A percentile compares a stretch with the other conserved stretches of the same genome.
These are phyloP conservation scores for Heliocidaris tuberculata DNA, from an alignment of 35 echinoderm and acorn worm genomes.

Conservation along the genomic window DNA sequence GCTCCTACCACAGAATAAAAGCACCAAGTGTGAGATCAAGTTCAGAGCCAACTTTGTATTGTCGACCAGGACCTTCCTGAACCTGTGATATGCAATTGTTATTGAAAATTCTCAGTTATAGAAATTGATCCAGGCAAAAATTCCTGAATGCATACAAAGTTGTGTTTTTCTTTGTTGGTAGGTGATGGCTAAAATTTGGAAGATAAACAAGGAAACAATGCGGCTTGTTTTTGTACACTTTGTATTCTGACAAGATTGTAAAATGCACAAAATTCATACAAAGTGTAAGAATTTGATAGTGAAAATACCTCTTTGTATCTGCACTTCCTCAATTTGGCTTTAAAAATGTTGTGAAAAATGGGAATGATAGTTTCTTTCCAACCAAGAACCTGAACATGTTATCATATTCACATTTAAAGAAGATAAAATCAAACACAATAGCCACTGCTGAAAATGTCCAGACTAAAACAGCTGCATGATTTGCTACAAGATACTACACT, in stretches of 20 bases:
- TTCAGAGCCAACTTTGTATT: not conserved
- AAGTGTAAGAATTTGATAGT: not conserved
- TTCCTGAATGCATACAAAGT: conserved; percentile 1
- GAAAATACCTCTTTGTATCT: no score
- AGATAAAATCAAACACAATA: no score
- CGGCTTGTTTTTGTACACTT: not conserved
- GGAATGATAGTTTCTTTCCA: no score
- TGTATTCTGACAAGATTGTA: not conserved
- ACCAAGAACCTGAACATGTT: no score
- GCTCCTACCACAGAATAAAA: not conserved
- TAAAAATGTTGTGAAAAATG: not conserved
- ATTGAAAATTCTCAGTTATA: not conserved
- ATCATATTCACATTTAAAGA: no score
- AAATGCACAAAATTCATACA: not conserved
- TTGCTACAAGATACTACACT: no score
- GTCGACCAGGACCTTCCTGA: not conserved
- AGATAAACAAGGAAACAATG: not conserved
- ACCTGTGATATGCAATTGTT: not conserved
- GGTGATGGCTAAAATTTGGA: not conserved
- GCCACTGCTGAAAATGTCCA: no score
- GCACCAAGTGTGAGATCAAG: not conserved
- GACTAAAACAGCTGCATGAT: no score
- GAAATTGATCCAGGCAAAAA: conserved; percentile 13
- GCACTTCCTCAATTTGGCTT: not conserved
- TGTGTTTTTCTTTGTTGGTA: not conserved